These are phyloP conservation scores for Chaetops frenatus DNA, from an alignment of 2,113 vertebrate genomes.

Conservation along the genomic window DNA sequence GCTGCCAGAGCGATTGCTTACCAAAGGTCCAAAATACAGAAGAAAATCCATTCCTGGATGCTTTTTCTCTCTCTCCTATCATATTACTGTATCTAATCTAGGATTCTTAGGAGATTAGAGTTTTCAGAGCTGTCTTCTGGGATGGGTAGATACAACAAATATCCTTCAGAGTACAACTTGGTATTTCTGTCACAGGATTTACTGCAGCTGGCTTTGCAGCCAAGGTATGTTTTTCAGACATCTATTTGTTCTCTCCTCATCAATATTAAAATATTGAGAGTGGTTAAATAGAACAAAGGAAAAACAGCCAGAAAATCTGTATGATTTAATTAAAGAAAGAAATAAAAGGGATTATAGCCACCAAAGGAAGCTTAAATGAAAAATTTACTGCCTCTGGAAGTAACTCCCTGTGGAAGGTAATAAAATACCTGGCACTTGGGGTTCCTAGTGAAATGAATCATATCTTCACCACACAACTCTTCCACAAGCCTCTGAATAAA, in stretches of 20 bases:
- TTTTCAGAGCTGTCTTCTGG: neutral
- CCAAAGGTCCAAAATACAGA: neutral
- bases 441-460: neutral
- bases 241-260: neutral
- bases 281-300: slow-evolving; percentile 22
- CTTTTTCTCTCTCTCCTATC: neutral
- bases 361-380: slow-evolving; percentile 20
- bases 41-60: neutral
- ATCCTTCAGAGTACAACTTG: neutral
- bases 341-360: slow-evolving; percentile 10
- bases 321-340: slow-evolving; percentile 43
- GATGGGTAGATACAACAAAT: slow-evolving; percentile 8
- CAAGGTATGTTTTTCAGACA: neutral
- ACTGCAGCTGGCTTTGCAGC: neutral
- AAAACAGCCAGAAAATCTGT: slow-evolving; percentile 13
- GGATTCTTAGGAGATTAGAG: neutral
- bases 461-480: neutral
- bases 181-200: slow-evolving; percentile 22
- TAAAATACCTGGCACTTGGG: slow-evolving; percentile 38
- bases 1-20: neutral
- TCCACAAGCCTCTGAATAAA: neutral
- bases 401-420: neutral
- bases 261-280: neutral
- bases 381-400: slow-evolving; percentile 38
- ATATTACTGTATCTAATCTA: neutral